Base-by-base conservation (phyloP, 2,113 vertebrate genomes). In the Struthidea cinerea region DNA sequence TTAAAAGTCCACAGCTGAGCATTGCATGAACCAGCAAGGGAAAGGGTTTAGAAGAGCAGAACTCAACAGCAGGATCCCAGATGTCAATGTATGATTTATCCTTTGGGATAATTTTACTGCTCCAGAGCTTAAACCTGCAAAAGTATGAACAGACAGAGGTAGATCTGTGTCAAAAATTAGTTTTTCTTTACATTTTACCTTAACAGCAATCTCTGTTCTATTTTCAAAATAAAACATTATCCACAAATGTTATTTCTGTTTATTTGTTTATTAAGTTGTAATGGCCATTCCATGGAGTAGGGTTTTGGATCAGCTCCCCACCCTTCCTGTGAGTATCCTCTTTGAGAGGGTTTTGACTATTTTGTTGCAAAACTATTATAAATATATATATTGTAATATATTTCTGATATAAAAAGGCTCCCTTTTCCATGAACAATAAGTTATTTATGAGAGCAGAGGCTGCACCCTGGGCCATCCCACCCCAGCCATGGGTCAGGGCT, bases 121-220 rank as follows among this genome's bases (percentile, higher is more conserved):
- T 94, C 61, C 86, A 42, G 98, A 98, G 84, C 89, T 98, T 88
- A 98, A 94, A 96, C 98, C 98, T 98, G 93, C 22, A 71, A 96
- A 96, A 87, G 91, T 9, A 91, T 0, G 85, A 94, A 60, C 24
- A 84, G 42, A 16, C 16, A 39, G 11, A 76, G 63, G n/a, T 28
- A 64, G 19, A 65, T 19, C 24, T 69, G 16, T 41, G 16, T 41
- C 35, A 61, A 21, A 73, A 50, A 26, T 13, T 11, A 3, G 3
- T 4, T 59, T 90, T 81, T 26, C 35, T 47, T 21, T 83, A 13
- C 23, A 50, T 79, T 82, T 16, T 33, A 77, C 11, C 10, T 20
- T 15, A n/a, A 59, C 8, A 19, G 6, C 9, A 21, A 32, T 28
- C n/a, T 46, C 37, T 26, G 11, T 8, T 65, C 19, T 68, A 0